A percentile compares a stretch with the other conserved stretches of the same genome.
phyloP scores from a whole-genome alignment of 2,797 vertebrate genomes.

The Schizothorax lantsangensis region DNA sequence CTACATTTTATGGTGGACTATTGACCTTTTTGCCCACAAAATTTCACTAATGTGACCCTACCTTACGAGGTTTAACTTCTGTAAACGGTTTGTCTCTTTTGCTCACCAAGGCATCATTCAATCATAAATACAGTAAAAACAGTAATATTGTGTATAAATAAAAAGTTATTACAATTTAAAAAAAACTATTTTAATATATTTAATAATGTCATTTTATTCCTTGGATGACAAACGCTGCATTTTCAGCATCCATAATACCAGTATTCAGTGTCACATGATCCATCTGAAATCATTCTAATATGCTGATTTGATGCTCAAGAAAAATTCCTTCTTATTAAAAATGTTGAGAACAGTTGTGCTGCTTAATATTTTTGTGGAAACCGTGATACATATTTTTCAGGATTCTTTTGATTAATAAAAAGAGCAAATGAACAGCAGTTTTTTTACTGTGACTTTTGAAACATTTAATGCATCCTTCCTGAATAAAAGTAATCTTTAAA shows the following conservation, averaged over 20 bases:
- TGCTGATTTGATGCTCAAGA: background rate
- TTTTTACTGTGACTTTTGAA: background rate
- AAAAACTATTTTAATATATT: background rate
- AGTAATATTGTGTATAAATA: background rate
- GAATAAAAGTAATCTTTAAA: background rate
- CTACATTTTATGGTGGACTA: background rate
- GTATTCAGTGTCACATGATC: background rate
- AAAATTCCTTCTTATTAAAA: background rate
- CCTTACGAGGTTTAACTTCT: background rate
- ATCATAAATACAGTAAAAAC: background rate
- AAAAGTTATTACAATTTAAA: background rate
- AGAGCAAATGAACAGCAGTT: background rate
- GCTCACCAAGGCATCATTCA: background rate
- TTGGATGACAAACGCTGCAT: background rate
- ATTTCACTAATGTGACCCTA: background rate
- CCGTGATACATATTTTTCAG: background rate
- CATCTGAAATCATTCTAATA: slow-evolving; percentile 2
- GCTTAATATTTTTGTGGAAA: background rate
- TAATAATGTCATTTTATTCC: background rate
- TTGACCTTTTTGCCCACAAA: background rate
- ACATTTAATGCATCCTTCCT: background rate
- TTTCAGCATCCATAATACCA: background rate
- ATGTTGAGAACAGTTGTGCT: background rate
- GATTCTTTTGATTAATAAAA: background rate
- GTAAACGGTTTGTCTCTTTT: background rate